Conservation (phyloP, 1,140 invertebrate genomes). For the Patella vulgata region DNA sequence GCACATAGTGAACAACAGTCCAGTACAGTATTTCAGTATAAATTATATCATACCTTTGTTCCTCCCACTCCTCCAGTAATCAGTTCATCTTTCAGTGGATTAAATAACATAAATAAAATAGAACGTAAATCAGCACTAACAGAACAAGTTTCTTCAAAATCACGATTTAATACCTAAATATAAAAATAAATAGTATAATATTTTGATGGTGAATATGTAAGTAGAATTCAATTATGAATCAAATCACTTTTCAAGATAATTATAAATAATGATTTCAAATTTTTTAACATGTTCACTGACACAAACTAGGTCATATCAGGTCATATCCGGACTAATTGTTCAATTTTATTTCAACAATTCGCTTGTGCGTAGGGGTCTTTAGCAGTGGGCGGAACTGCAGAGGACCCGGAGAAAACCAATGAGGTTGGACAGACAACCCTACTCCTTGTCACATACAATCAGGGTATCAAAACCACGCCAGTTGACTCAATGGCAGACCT, state of each 20-base stretch:
- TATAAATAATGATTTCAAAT: not conserved
- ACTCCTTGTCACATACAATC: too few relatives aligned
- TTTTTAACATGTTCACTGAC: not conserved
- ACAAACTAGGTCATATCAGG: too few relatives aligned
- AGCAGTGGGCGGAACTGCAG: too few relatives aligned
- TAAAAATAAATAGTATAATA: not conserved
- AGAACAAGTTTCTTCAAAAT: slow-evolving; percentile 62
- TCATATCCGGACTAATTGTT: not conserved
- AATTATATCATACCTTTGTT: slow-evolving; percentile 64
- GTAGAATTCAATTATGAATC: not conserved
- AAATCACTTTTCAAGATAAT: not conserved
- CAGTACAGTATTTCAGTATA: too few relatives aligned
- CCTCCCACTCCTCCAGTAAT: slow-evolving; percentile 65
- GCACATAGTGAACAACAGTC: too few relatives aligned
- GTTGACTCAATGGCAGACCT: too few relatives aligned
- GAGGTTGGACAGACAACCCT: too few relatives aligned
- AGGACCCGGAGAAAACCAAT: too few relatives aligned
- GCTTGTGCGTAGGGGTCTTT: too few relatives aligned
- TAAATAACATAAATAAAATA: slow-evolving; percentile 64
- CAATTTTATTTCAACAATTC: not conserved
- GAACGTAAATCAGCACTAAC: slow-evolving; percentile 59
- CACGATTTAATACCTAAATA: slow-evolving; percentile 60
- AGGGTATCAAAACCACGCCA: too few relatives aligned
- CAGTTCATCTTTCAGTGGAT: slow-evolving; percentile 63
- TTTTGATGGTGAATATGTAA: not conserved